Evolutionary conservation across 2,888 invertebrate genomes (phyloP).

Genomic region (Aphodius granarius): DNA sequence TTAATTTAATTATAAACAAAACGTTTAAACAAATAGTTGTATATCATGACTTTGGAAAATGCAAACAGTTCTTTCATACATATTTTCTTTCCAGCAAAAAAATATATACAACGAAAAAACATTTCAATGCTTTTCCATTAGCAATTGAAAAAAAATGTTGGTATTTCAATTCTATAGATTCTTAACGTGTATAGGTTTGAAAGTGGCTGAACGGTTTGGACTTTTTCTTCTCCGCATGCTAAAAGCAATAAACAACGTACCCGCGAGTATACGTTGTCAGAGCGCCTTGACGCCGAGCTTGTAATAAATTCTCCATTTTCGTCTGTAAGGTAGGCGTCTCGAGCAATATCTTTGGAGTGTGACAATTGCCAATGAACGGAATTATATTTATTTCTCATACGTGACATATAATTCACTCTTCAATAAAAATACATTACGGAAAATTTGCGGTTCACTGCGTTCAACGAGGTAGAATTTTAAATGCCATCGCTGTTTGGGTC

Average conservation of each 20-base stretch:
- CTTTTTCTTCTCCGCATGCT: background rate
- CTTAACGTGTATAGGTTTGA: background rate
- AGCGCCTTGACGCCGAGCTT: background rate
- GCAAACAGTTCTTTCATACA: too few species aligned
- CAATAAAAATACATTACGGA: background rate
- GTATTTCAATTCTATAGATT: background rate
- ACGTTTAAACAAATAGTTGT: too few species aligned
- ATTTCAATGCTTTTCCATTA: too few species aligned
- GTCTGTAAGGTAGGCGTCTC: background rate
- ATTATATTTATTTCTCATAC: background rate
- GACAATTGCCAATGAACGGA: background rate
- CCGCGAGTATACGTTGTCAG: background rate
- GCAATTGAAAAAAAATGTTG: too few species aligned
- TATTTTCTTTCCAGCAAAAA: too few species aligned
- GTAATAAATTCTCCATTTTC: background rate
- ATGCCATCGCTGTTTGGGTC: background rate
- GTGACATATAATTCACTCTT: background rate
- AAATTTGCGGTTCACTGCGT: background rate
- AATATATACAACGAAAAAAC: too few species aligned
- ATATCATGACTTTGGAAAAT: too few species aligned
- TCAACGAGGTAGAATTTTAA: background rate
- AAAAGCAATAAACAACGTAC: background rate
- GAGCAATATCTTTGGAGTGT: background rate
- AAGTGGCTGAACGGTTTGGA: background rate
- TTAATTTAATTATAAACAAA: too few species aligned